These are phyloP conservation scores for Enhydra lutris DNA, from an alignment of 2,113 vertebrate genomes.

Conservation along the genomic window DNA sequence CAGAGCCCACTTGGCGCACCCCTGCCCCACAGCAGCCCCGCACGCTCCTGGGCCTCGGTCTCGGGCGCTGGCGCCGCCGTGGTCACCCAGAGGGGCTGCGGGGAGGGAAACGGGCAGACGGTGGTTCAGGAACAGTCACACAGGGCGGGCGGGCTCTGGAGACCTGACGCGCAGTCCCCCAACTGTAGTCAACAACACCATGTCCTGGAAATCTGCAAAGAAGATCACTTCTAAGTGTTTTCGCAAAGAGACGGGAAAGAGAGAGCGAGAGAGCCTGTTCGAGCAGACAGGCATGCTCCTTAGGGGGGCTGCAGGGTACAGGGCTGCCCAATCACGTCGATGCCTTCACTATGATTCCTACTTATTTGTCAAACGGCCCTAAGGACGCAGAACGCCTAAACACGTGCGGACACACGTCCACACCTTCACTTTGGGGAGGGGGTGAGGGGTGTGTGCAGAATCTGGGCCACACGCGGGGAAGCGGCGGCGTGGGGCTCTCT, in stretches of 20 bases:
- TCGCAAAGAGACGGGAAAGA: too few species aligned
- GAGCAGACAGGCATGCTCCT: neutral
- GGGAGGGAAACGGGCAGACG: neutral
- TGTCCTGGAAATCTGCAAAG: neutral
- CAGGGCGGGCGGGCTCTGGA: neutral
- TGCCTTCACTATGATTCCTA: neutral
- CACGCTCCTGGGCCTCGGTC: neutral
- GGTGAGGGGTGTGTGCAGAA: rapidly evolving
- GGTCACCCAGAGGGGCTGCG: neutral
- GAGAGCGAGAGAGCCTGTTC: neutral
- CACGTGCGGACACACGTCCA: rapidly evolving
- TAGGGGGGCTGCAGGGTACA: neutral
- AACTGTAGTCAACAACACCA: neutral
- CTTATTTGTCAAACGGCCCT: too few species aligned
- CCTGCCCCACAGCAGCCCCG: neutral
- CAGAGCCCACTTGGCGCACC: rapidly evolving
- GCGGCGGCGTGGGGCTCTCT: rapidly evolving
- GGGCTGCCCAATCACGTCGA: too few species aligned
- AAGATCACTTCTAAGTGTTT: neutral
- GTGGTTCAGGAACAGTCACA: neutral
- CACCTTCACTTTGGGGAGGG: rapidly evolving
- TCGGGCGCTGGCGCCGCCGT: rapidly evolving
- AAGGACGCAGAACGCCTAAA: neutral
- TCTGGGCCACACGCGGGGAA: rapidly evolving
- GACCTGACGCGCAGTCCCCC: too few species aligned